Percentiles rank a stretch among this genome's conserved stretches.
Evolutionary conservation across 2,797 vertebrate genomes (phyloP).

Genomic region (Euphonia xanthogaster): DNA sequence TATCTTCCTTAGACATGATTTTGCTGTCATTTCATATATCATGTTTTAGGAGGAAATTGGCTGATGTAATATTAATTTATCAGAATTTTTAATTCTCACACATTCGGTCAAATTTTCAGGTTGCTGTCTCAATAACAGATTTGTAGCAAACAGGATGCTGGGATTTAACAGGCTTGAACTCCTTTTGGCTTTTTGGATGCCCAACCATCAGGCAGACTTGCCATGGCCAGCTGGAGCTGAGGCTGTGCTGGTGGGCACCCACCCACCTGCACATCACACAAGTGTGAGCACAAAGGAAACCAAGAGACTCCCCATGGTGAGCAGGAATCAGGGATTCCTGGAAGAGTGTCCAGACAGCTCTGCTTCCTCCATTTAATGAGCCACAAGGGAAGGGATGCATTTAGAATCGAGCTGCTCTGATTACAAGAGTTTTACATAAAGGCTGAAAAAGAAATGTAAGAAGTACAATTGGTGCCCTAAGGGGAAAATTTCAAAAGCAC

Average conservation of each 20-base stretch:
- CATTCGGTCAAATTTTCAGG: not conserved
- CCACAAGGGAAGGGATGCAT: not conserved
- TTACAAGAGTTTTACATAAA: not conserved
- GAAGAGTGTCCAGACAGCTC: not conserved
- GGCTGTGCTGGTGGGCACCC: not conserved
- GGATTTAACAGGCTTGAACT: not conserved
- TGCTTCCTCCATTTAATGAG: not conserved
- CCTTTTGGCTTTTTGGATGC: not conserved
- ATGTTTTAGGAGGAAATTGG: not conserved
- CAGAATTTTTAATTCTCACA: not conserved
- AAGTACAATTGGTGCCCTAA: not conserved
- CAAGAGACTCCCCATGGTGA: not conserved
- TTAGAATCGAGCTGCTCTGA: not conserved
- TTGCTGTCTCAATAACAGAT: not conserved
- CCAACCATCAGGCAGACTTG: not conserved
- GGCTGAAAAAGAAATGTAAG: not conserved
- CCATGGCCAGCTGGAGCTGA: not conserved
- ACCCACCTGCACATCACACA: not conserved
- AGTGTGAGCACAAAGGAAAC: not conserved
- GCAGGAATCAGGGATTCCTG: not conserved
- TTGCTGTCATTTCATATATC: not conserved
- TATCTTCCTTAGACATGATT: not conserved
- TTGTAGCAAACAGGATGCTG: not conserved
- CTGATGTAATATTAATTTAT: not conserved
- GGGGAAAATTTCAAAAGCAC: not conserved